These are phyloP conservation scores for Ovis aries DNA, from an alignment of 2,113 vertebrate species.

Conservation along the genomic window DNA sequence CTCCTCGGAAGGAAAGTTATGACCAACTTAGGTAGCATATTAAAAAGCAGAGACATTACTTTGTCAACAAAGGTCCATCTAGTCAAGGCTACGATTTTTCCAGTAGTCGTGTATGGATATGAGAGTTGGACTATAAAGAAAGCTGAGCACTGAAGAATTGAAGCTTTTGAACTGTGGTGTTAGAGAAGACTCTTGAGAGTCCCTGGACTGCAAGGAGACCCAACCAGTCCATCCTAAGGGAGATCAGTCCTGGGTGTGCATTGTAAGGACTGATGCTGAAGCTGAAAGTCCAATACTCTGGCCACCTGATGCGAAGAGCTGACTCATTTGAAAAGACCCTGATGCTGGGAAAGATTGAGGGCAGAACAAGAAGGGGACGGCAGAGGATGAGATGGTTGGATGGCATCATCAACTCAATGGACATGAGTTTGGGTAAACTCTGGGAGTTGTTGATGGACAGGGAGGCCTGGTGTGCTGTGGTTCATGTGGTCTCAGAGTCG, in stretches of 20 bases:
- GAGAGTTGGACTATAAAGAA: no score
- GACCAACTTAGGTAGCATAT: no score
- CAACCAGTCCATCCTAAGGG: not conserved
- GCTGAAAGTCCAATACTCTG: not conserved
- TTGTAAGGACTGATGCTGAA: not conserved
- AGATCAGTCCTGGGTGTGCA: not conserved
- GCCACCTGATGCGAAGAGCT: accelerated
- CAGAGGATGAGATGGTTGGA: not conserved
- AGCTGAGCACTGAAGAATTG: accelerated
- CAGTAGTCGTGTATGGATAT: no score
- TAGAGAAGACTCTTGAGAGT: not conserved
- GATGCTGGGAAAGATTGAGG: not conserved
- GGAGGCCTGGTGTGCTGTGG: not conserved
- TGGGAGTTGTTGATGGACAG: not conserved
- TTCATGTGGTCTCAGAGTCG: not conserved
- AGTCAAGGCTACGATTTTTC: no score
- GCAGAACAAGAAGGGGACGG: not conserved
- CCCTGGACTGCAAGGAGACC: not conserved
- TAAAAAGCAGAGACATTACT: no score
- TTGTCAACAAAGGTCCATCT: no score
- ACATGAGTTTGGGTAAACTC: not conserved
- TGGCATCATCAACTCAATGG: not conserved
- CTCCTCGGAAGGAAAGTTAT: no score
- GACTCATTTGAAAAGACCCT: not conserved
- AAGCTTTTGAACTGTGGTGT: not conserved